phyloP scores from a whole-genome alignment of 1,140 invertebrate species.

The Trachelipus rathkii region DNA sequence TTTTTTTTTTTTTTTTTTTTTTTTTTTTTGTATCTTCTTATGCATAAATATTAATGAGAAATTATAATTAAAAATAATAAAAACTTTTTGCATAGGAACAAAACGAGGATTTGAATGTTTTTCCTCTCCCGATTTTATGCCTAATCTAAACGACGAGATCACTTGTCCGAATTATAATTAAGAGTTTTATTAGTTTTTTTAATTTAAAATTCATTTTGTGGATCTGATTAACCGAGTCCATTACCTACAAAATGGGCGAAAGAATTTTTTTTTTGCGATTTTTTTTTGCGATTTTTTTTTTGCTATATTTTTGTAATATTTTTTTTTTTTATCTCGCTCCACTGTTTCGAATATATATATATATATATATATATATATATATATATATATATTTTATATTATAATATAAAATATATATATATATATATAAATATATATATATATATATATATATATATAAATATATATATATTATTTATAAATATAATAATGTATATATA shows the following conservation, averaged over 20 bases:
- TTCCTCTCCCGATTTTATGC: background rate
- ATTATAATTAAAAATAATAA: conserved; percentile 13
- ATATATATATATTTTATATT: too few relatives aligned
- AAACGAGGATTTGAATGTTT: conserved; percentile 2
- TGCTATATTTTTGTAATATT: background rate
- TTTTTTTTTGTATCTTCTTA: background rate
- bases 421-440: too few relatives aligned
- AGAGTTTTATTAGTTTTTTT: conserved; percentile 12
- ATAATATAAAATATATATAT: too few relatives aligned
- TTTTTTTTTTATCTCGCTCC: too few relatives aligned
- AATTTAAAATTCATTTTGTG: conserved; percentile 14
- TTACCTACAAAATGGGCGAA: background rate
- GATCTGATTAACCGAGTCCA: background rate
- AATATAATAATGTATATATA: background rate
- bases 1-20: too few relatives aligned
- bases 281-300: background rate
- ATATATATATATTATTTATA: background rate
- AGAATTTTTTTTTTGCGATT: background rate
- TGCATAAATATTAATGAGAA: conserved; percentile 14
- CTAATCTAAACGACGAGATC: conserved; percentile 7
- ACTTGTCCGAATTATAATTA: conserved; percentile 1
- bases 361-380: too few relatives aligned
- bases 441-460: background rate
- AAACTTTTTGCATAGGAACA: conserved; percentile 1
- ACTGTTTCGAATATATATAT: too few relatives aligned